These are phyloP conservation scores for Tiliacea aurago DNA, from an alignment of 2,888 invertebrate species.

Conservation along the genomic window DNA sequence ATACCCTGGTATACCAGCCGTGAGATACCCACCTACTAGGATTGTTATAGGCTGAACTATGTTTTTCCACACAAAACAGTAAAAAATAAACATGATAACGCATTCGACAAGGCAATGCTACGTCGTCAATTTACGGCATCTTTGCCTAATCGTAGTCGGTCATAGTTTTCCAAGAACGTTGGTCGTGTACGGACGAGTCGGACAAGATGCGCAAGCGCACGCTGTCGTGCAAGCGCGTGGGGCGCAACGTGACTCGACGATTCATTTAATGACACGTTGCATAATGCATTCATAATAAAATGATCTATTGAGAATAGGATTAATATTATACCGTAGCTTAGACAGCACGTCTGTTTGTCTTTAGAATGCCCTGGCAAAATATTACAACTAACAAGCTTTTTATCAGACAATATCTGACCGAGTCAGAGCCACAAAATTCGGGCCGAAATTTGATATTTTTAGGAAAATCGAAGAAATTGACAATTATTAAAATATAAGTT, in stretches of 20 bases:
- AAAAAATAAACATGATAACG: slow-evolving; percentile 3
- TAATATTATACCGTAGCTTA: slow-evolving; percentile 5
- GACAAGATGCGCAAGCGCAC: slow-evolving; percentile 32
- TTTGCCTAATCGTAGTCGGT: slow-evolving; percentile 29
- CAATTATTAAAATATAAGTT: not conserved
- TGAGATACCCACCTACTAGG: not conserved
- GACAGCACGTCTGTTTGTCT: slow-evolving; percentile 9
- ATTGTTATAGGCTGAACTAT: not conserved
- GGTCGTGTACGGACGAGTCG: slow-evolving; percentile 4
- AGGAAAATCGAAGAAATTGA: not conserved
- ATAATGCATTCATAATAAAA: slow-evolving; percentile 29
- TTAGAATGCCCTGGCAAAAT: not conserved
- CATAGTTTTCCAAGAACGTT: slow-evolving; percentile 23
- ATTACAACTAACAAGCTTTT: not conserved
- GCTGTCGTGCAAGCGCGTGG: slow-evolving; percentile 41
- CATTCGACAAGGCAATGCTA: slow-evolving; percentile 2
- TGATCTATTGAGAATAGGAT: slow-evolving; percentile 4
- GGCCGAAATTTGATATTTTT: not conserved
- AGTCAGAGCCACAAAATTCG: not conserved
- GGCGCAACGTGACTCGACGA: slow-evolving; percentile 53
- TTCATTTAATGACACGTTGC: slow-evolving; percentile 38
- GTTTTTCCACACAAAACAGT: not conserved
- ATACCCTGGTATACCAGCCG: too few species aligned
- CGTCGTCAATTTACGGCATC: slow-evolving; percentile 24
- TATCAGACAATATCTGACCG: not conserved